phyloP scores from a whole-genome alignment of 2,797 vertebrate species.

The Lutjanus argentimaculatus region DNA sequence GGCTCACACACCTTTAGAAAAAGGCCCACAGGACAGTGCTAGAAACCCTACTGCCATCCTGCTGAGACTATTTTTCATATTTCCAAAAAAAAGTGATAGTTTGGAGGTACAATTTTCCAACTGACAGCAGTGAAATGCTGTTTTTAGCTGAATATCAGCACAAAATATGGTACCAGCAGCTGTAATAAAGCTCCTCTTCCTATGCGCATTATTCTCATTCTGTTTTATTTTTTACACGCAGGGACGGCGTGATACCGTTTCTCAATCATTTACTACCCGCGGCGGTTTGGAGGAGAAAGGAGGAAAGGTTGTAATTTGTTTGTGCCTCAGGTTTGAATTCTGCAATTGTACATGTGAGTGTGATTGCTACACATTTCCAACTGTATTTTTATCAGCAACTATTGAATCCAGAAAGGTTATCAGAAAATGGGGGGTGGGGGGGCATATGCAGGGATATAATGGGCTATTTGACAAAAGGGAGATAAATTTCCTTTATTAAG shows the following conservation, averaged over 20 bases:
- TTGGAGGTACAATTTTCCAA: too few species aligned
- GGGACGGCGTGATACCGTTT: too few species aligned
- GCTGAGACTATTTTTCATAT: too few species aligned
- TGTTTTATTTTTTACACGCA: too few species aligned
- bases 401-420: conserved; percentile 25
- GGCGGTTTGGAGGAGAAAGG: too few species aligned
- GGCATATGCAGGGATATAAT: conserved; percentile 24
- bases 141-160: too few species aligned
- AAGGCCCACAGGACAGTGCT: background rate
- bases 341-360: conserved; percentile 21
- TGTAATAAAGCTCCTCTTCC: too few species aligned
- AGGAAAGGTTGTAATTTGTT: conserved; percentile 25
- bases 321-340: conserved; percentile 29
- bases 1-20: background rate
- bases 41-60: background rate
- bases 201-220: too few species aligned
- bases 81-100: too few species aligned
- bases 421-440: conserved; percentile 3
- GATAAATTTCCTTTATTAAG: conserved; percentile 33
- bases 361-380: conserved; percentile 25
- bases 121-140: too few species aligned
- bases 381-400: conserved; percentile 28
- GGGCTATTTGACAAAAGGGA: conserved; percentile 26
- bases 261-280: too few species aligned
- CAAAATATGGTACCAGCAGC: too few species aligned